phyloP scores from a whole-genome alignment of 1,140 invertebrate species.

The Sipha flava region DNA sequence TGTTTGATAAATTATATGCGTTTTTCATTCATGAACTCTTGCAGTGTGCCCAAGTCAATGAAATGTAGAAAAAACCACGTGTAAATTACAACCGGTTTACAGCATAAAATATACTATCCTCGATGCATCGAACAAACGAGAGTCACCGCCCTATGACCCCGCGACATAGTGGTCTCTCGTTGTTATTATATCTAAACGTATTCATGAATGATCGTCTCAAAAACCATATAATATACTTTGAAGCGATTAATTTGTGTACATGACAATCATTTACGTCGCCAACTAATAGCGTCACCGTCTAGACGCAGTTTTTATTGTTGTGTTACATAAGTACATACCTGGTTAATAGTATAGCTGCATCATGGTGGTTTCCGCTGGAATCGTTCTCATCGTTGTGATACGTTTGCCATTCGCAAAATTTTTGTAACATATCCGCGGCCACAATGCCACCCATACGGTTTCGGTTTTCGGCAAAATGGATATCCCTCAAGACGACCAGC shows the following conservation, averaged over 20 bases:
- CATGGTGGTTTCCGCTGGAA: slow-evolving; percentile 52
- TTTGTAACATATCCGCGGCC: slow-evolving; percentile 57
- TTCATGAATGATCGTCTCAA: neutral
- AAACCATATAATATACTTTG: neutral
- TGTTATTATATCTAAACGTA: neutral
- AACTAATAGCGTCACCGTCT: neutral
- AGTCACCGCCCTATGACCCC: slow-evolving; percentile 1
- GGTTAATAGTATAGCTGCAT: slow-evolving; percentile 65
- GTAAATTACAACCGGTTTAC: slow-evolving; percentile 12
- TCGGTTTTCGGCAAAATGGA: slow-evolving; percentile 44
- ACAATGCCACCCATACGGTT: slow-evolving; percentile 42
- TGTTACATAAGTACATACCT: slow-evolving; percentile 47
- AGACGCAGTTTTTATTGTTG: neutral
- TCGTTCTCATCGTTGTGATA: slow-evolving; percentile 49
- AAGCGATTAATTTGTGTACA: neutral
- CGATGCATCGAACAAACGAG: neutral
- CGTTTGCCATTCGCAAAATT: slow-evolving; percentile 65
- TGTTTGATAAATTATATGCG: neutral
- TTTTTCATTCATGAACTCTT: slow-evolving; percentile 4
- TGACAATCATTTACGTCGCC: neutral
- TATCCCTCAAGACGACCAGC: slow-evolving; percentile 51
- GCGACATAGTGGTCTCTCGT: neutral
- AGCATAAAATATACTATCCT: neutral
- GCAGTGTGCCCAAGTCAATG: neutral
- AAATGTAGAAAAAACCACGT: neutral